Conservation (phyloP, 92 coral and sea anemone genomes). For the Blastomussa wellsi region DNA sequence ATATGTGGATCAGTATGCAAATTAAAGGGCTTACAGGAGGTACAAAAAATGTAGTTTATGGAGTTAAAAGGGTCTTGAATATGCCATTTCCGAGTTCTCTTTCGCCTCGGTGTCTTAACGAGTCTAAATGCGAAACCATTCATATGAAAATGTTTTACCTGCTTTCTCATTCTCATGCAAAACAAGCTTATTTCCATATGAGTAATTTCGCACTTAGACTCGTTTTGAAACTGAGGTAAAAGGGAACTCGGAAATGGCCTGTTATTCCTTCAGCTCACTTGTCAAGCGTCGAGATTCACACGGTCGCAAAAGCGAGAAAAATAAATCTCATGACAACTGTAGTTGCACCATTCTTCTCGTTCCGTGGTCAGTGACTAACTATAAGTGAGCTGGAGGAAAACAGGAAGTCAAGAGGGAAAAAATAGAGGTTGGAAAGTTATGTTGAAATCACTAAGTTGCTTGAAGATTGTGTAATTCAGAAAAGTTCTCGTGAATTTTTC, state of each 20-base stretch:
- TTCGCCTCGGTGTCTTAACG: no score
- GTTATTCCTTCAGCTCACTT: background rate
- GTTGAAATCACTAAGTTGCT: background rate
- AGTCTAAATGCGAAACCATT: no score
- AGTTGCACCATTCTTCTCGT: background rate
- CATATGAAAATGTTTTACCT: no score
- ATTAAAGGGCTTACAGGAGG: no score
- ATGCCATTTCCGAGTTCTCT: no score
- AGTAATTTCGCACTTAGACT: no score
- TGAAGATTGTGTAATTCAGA: background rate
- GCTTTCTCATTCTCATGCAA: no score
- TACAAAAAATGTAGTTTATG: background rate
- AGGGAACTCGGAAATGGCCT: no score
- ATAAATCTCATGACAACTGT: background rate
- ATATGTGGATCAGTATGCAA: background rate
- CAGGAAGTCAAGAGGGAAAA: background rate
- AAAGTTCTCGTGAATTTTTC: background rate
- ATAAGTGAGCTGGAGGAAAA: background rate
- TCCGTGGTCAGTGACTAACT: background rate
- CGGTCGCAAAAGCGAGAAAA: no score
- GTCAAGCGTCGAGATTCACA: background rate
- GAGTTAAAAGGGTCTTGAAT: slow-evolving; percentile 11
- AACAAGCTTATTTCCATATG: no score
- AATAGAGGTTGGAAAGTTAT: background rate
- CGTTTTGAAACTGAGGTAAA: no score